Conservation (phyloP, 2,888 invertebrate species). For the Sesia apiformis region DNA sequence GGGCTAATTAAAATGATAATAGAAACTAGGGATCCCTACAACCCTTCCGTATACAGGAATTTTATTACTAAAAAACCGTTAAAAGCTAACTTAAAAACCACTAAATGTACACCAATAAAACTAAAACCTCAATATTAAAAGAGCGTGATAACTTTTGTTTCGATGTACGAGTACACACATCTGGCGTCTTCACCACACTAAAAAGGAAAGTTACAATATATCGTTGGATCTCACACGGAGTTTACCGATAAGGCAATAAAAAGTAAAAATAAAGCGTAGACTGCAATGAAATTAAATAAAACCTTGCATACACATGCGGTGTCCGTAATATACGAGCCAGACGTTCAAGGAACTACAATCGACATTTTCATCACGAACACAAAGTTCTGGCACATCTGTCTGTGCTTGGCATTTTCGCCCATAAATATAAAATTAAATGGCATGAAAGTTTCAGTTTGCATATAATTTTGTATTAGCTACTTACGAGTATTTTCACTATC, state of each 20-base stretch:
- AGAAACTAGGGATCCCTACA: too few species aligned
- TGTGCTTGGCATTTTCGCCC: too few species aligned
- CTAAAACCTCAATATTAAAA: not conserved
- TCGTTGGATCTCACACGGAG: constrained; percentile 46
- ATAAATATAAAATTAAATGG: too few species aligned
- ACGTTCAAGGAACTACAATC: not conserved
- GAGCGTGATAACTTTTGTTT: not conserved
- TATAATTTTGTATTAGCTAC: too few species aligned
- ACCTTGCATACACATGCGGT: not conserved
- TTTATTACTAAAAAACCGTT: too few species aligned
- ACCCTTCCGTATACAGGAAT: too few species aligned
- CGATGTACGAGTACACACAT: not conserved
- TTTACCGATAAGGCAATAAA: constrained; percentile 40
- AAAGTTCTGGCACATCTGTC: not conserved
- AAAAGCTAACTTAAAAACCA: not conserved
- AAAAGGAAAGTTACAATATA: not conserved
- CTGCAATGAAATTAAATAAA: constrained; percentile 5
- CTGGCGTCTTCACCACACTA: not conserved
- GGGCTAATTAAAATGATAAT: too few species aligned
- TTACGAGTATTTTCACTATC: not conserved
- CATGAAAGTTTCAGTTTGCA: too few species aligned
- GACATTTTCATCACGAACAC: too few species aligned
- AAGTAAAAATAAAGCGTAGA: constrained; percentile 28
- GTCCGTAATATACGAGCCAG: not conserved
- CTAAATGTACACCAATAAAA: not conserved